Evolutionary conservation across 2,113 vertebrate species (phyloP).

Genomic region (Triplophysa dalaica): DNA sequence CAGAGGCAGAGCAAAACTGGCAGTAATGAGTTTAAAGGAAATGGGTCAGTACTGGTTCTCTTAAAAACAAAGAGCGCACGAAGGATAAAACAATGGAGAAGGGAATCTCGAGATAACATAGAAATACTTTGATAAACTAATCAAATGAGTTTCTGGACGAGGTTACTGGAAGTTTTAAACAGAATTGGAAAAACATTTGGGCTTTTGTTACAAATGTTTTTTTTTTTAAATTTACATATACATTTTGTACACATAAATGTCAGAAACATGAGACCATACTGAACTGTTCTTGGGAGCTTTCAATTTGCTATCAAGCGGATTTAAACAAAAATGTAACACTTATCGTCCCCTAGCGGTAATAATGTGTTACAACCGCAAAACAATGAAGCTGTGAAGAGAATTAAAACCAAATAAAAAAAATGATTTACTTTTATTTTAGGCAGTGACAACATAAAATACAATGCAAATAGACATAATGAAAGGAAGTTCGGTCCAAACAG

Average conservation of each 20-base stretch:
- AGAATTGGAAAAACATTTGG: background rate
- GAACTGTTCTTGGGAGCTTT: background rate
- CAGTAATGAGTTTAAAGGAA: conserved; percentile 6
- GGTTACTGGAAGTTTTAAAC: too few species aligned
- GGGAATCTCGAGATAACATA: background rate
- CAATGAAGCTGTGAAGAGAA: background rate
- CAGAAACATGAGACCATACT: background rate
- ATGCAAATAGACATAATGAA: conserved; percentile 16
- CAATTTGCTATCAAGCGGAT: background rate
- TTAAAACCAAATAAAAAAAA: background rate
- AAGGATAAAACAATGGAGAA: background rate
- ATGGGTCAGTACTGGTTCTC: conserved; percentile 5
- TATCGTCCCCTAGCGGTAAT: background rate
- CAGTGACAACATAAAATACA: background rate
- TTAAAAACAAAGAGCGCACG: background rate
- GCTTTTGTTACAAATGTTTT: too few species aligned
- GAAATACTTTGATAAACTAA: background rate
- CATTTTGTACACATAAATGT: background rate
- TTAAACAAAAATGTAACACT: background rate
- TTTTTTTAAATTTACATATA: background rate
- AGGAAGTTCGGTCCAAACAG: conserved; percentile 30
- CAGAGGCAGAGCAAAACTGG: conserved; percentile 1
- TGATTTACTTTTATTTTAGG: background rate
- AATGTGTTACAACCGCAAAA: background rate
- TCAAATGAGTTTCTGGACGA: background rate